A percentile compares a stretch with the other conserved stretches of the same genome.
phyloP scores from a whole-genome alignment of 1,140 invertebrate species.

The Akabosia matsudoensis region DNA sequence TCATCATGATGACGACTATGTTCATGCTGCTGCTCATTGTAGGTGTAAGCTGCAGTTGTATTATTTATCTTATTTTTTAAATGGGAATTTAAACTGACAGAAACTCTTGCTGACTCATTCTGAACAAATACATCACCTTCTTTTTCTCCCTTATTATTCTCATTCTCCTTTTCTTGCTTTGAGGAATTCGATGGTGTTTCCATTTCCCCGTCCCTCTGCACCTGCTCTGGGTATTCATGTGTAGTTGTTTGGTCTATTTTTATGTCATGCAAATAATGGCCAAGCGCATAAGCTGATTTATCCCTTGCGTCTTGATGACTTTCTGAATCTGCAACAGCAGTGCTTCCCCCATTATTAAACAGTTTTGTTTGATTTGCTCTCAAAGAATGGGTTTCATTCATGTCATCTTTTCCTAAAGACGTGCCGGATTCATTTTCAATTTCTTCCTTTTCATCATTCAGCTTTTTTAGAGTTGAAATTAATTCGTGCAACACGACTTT shows the following conservation, averaged over 20 bases:
- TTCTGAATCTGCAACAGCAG: neutral
- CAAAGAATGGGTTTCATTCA: too few species aligned
- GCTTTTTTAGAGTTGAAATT: conserved; percentile 33
- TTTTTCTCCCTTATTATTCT: neutral
- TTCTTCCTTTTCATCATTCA: conserved; percentile 7
- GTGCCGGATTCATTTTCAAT: neutral
- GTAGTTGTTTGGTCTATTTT: conserved; percentile 8
- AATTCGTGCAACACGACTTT: conserved; percentile 44
- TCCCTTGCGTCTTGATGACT: neutral
- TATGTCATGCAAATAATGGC: neutral
- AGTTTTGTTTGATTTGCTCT: conserved; percentile 12
- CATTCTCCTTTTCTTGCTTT: neutral
- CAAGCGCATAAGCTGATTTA: neutral
- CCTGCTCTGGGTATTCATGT: neutral
- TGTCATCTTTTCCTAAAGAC: neutral
- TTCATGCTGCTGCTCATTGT: neutral
- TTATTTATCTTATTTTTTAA: neutral
- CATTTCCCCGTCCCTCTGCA: conserved; percentile 1
- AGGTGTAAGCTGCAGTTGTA: neutral
- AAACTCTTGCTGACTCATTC: neutral
- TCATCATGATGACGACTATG: neutral
- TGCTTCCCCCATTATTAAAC: neutral
- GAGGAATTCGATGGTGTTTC: neutral
- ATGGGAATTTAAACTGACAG: neutral
- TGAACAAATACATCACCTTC: conserved; percentile 14